phyloP scores from a whole-genome alignment of 2,888 invertebrate species.

The Drosophila tanythrix region DNA sequence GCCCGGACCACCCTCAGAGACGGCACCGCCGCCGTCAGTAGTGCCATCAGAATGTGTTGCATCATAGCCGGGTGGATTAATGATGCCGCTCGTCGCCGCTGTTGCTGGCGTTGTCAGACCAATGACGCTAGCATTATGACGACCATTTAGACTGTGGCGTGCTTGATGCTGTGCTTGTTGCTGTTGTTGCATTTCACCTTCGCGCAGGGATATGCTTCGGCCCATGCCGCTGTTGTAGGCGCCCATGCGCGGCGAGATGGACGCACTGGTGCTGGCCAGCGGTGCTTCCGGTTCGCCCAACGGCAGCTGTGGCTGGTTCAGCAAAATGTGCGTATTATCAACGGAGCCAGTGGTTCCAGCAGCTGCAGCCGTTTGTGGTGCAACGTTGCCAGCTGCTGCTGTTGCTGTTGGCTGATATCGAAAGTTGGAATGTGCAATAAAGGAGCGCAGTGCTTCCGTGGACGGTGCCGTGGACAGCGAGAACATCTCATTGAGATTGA shows the following conservation, averaged over 20 bases:
- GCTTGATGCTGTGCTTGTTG: slow-evolving; percentile 19
- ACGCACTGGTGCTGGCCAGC: slow-evolving; percentile 21
- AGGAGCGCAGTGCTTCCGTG: slow-evolving; percentile 79
- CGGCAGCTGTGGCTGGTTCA: slow-evolving; percentile 29
- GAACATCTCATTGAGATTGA: slow-evolving; percentile 81
- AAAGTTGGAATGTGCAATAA: slow-evolving; percentile 77
- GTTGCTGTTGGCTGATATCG: slow-evolving; percentile 67
- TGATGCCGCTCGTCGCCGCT: not conserved
- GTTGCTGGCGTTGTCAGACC: slow-evolving; percentile 46
- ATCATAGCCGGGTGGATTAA: slow-evolving; percentile 17
- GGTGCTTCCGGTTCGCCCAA: slow-evolving; percentile 14
- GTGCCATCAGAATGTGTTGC: slow-evolving; percentile 4
- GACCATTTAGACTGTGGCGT: slow-evolving; percentile 35
- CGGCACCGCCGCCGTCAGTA: slow-evolving; percentile 14
- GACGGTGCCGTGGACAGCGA: slow-evolving; percentile 79
- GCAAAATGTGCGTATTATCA: slow-evolving; percentile 60
- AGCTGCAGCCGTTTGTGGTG: slow-evolving; percentile 12
- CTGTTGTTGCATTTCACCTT: slow-evolving; percentile 58
- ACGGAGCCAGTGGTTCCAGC: not conserved
- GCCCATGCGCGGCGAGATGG: slow-evolving; percentile 31
- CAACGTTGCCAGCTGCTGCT: slow-evolving; percentile 30
- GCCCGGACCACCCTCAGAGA: not conserved
- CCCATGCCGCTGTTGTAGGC: slow-evolving; percentile 50
- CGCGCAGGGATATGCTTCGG: slow-evolving; percentile 65
- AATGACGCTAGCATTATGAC: slow-evolving; percentile 58